Conservation (phyloP, 2,113 vertebrate species). For the Nematolebias whitei region DNA sequence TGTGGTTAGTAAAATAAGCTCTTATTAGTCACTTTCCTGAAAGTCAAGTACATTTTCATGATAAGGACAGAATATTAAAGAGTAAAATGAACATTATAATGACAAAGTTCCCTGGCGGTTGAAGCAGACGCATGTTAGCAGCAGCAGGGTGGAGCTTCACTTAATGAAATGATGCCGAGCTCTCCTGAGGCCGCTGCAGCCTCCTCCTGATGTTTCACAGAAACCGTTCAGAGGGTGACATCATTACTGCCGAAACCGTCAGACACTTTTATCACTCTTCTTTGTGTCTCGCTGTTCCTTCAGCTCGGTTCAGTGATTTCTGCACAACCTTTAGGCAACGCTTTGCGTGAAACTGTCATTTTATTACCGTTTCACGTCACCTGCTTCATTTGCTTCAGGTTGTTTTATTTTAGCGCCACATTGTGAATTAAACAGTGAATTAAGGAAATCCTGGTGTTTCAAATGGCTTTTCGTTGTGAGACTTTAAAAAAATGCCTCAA, state of each 20-base stretch:
- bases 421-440: too few species aligned
- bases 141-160: slow-evolving; percentile 28
- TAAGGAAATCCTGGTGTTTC: too few species aligned
- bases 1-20: neutral
- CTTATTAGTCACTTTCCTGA: neutral
- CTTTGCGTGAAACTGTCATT: too few species aligned
- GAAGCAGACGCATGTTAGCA: neutral
- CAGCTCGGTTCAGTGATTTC: neutral
- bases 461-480: too few species aligned
- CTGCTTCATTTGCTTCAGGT: neutral
- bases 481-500: too few species aligned
- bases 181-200: slow-evolving; percentile 39
- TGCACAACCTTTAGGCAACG: too few species aligned
- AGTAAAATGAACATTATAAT: slow-evolving; percentile 26
- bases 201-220: slow-evolving; percentile 12
- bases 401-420: neutral
- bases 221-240: slow-evolving; percentile 50
- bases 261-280: slow-evolving; percentile 37
- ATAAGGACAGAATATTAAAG: slow-evolving; percentile 4
- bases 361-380: too few species aligned
- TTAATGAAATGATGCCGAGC: slow-evolving; percentile 2
- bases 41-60: slow-evolving; percentile 23
- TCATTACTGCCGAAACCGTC: slow-evolving; percentile 9
- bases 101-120: slow-evolving; percentile 26
- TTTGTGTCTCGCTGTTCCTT: neutral